phyloP scores from a whole-genome alignment of 2,888 invertebrate species.

The Hyppa rectilinea region DNA sequence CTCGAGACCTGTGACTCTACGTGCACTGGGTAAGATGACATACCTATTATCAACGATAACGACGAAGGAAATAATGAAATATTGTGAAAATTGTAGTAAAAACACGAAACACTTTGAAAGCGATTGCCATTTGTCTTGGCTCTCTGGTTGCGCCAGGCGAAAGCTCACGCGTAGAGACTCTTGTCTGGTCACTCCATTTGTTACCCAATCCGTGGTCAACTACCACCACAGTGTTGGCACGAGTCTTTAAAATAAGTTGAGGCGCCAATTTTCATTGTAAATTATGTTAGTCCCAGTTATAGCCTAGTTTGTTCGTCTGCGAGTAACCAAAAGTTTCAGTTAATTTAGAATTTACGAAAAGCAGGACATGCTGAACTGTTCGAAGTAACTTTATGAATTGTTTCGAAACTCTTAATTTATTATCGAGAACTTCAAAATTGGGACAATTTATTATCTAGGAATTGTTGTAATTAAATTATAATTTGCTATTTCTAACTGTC shows the following conservation, averaged over 20 bases:
- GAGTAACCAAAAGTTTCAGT: constrained; percentile 46
- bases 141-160: not conserved
- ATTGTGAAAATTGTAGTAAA: no score
- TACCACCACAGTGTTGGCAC: constrained; percentile 26
- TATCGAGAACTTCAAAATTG: constrained; percentile 26
- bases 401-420: constrained; percentile 35
- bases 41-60: no score
- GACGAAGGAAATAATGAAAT: no score
- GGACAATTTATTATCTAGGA: not conserved
- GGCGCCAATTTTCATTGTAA: constrained; percentile 36
- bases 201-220: constrained; percentile 6
- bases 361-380: constrained; percentile 40
- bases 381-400: constrained; percentile 24
- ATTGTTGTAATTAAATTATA: constrained; percentile 17
- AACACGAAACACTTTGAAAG: no score
- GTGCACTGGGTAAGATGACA: no score
- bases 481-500: not conserved
- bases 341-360: constrained; percentile 38
- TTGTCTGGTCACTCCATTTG: not conserved
- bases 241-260: constrained; percentile 19
- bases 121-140: no score
- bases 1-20: no score
- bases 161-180: not conserved
- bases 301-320: not conserved
- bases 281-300: constrained; percentile 20